phyloP scores from a whole-genome alignment of 2,888 invertebrate genomes.

The Drosophila birchii region DNA sequence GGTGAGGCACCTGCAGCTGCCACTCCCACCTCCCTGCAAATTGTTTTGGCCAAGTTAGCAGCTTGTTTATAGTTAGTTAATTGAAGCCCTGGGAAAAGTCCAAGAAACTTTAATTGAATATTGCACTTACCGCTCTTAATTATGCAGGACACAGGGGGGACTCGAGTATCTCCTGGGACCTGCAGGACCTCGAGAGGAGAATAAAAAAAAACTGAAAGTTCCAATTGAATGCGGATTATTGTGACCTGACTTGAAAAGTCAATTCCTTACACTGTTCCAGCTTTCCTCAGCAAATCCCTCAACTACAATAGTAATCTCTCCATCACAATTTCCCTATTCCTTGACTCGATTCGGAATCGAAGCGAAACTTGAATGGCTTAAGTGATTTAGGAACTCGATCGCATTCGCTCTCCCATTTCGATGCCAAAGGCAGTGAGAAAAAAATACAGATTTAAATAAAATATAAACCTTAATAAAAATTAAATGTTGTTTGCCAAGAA shows the following conservation, averaged over 20 bases:
- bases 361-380: constrained; percentile 48
- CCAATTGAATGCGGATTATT: constrained; percentile 30
- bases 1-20: constrained; percentile 26
- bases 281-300: constrained; percentile 31
- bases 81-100: constrained; percentile 52
- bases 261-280: constrained; percentile 26
- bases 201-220: not conserved
- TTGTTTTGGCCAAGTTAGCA: constrained; percentile 48
- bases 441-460: not conserved
- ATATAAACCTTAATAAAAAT: too few relatives aligned
- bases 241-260: constrained; percentile 24
- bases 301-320: constrained; percentile 44
- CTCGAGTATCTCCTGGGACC: constrained; percentile 5
- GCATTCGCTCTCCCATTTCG: constrained; percentile 31
- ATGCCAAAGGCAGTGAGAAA: constrained; percentile 19
- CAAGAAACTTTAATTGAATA: constrained; percentile 62
- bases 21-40: constrained; percentile 29
- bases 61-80: constrained; percentile 68
- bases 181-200: not conserved
- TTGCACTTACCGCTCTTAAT: constrained; percentile 39
- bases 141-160: constrained; percentile 23
- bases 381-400: constrained; percentile 52
- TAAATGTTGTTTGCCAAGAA: not conserved
- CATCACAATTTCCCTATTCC: constrained; percentile 29
- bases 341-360: constrained; percentile 18